Evolutionary conservation across 2,888 invertebrate genomes (phyloP), one percentile per base, ranked within the genome.

Genomic region (Empis livida): DNA sequence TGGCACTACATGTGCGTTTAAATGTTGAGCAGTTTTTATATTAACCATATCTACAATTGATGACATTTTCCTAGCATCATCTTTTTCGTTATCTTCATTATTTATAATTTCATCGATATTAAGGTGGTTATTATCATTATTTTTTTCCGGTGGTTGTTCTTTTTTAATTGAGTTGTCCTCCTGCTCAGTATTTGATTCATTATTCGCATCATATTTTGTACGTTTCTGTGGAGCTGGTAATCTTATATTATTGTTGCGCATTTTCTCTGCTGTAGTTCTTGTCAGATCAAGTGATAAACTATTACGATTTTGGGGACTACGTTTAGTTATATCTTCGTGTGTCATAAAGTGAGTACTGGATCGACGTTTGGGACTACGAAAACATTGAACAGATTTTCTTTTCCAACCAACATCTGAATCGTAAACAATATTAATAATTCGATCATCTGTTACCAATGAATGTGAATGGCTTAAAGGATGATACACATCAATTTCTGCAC

Each of bases 401-500:
- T 67, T 64, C 71, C 71, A 70, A 3, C 71, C 71, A 20, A 65
- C 68, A 54, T 71, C 71, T 6, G 71, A 70, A 56, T 71, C 71
- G 38, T 71, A 71, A 38, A 67, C 68, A 39, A 71, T 68, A 47
- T 70, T 68, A 20, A 69, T 65, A 42, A 70, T 67, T 54, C 68
- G 65, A 53, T 69, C 68, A 44, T 71, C 70, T 10, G 67, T 69
- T 16, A 70, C 68, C 17, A 71, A 59, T 27, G 67, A 70, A 56
- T 71, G 71, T 30, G 67, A 67, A 48, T 68, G 68, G 47, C 67
- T 68, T 8, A 68, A 50, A n/a, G 70, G 66, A 57, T 66, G 58
- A 30, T 51, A 49, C n/a, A 59, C 58, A 51, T 66, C 60, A 23
- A 67, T 61, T 47, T 58, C 59, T 42, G 68, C 64, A 32, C 68